Evolutionary conservation across 2,113 vertebrate genomes (phyloP).

Genomic region (Leucosticte australis): DNA sequence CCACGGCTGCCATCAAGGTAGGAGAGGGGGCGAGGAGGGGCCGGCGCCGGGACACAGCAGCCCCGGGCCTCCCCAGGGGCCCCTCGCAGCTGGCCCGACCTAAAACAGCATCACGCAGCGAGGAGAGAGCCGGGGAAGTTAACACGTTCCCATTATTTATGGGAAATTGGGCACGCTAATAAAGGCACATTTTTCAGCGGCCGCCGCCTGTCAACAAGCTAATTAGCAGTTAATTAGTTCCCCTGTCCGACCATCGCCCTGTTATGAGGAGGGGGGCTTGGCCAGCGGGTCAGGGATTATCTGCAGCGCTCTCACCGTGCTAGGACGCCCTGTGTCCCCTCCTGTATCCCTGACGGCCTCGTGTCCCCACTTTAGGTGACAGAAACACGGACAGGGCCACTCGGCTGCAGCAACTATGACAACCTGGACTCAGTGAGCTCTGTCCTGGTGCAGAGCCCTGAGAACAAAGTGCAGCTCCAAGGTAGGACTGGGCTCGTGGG

Average conservation of each 20-base stretch:
- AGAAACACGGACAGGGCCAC: conserved; percentile 93
- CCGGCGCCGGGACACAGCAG: accelerated
- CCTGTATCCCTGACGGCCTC: neutral
- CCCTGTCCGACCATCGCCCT: neutral
- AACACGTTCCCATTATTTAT: neutral
- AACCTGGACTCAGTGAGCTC: conserved; percentile 98
- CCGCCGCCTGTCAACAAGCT: conserved; percentile 54
- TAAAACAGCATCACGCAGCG: neutral
- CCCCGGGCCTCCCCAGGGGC: accelerated
- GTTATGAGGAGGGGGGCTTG: neutral
- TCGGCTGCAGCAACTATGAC: conserved; percentile 99
- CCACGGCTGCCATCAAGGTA: conserved; percentile 97
- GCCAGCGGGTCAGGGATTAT: neutral
- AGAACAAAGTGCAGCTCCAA: conserved; percentile 97
- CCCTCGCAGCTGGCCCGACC: neutral
- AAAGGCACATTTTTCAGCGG: conserved; percentile 53
- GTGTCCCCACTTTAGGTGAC: conserved; percentile 84
- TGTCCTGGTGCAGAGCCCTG: conserved; percentile 95
- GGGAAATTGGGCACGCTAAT: conserved; percentile 58
- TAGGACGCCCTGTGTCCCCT: accelerated
- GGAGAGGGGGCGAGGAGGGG: accelerated
- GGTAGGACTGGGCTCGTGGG: conserved; percentile 71
- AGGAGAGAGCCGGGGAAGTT: neutral
- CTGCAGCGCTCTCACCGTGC: accelerated
- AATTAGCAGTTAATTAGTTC: conserved; percentile 73